Evolutionary conservation across 2,797 vertebrate species (phyloP).

Genomic region (Lutjanus campechanus): DNA sequence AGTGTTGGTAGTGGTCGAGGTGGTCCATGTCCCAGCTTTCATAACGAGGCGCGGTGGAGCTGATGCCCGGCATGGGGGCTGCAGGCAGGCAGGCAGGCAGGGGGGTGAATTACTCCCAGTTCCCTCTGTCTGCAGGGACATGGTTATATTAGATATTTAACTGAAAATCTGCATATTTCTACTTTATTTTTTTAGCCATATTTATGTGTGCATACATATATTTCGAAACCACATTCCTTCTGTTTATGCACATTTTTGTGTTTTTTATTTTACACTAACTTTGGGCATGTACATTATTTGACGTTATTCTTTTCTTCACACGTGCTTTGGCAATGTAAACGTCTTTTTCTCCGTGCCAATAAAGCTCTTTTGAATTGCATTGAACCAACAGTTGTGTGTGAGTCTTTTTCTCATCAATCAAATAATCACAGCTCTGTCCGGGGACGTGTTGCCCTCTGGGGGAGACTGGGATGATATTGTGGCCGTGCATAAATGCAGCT

Average conservation of each 20-base stretch:
- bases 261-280: too few species aligned
- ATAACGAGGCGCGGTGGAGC: constrained; percentile 80
- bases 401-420: constrained; percentile 16
- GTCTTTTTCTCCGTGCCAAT: too few species aligned
- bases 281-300: too few species aligned
- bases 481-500: constrained; percentile 15
- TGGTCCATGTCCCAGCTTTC: constrained; percentile 92
- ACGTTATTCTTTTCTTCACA: too few species aligned
- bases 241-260: too few species aligned
- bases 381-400: constrained; percentile 36
- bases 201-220: too few species aligned
- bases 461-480: background rate
- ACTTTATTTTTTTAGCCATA: too few species aligned
- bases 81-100: constrained; percentile 56
- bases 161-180: too few species aligned
- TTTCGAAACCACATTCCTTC: too few species aligned
- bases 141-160: too few species aligned
- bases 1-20: constrained; percentile 92
- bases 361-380: too few species aligned
- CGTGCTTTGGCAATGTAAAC: too few species aligned
- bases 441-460: constrained; percentile 3
- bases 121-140: constrained; percentile 75
- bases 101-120: constrained; percentile 72
- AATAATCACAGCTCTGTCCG: constrained; percentile 39
- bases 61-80: constrained; percentile 84